Evolutionary conservation across 2,113 vertebrate species (phyloP).

Genomic region (Lipophrys pholis): DNA sequence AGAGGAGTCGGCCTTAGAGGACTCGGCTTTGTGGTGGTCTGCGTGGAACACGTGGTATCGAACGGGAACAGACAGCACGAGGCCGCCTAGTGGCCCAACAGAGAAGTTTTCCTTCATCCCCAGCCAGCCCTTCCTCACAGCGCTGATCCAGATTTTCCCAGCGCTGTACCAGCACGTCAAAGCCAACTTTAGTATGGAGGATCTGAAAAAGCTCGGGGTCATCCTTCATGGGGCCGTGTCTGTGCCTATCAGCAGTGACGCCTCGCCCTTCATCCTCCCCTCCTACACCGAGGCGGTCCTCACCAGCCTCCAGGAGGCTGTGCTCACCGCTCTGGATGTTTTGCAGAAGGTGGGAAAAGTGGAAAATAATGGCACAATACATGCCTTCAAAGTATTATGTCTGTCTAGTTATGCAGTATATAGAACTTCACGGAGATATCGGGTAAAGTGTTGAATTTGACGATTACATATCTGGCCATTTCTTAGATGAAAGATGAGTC

Average conservation of each 20-base stretch:
- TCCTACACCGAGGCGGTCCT: slow-evolving; percentile 97
- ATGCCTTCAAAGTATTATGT: not conserved
- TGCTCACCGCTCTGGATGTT: slow-evolving; percentile 95
- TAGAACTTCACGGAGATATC: not conserved
- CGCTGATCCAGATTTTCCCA: slow-evolving; percentile 97
- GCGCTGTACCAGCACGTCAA: slow-evolving; percentile 98
- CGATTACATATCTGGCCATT: no score
- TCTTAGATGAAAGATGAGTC: no score
- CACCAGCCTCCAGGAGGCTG: slow-evolving; percentile 96
- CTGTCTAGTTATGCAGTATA: not conserved
- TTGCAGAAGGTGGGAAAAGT: slow-evolving; percentile 92
- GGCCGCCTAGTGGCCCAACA: slow-evolving; percentile 82
- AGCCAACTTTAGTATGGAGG: slow-evolving; percentile 96
- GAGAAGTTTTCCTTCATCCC: slow-evolving; percentile 96
- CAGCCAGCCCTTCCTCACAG: slow-evolving; percentile 98
- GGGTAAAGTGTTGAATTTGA: no score
- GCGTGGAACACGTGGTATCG: slow-evolving; percentile 98
- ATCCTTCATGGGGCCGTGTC: slow-evolving; percentile 96
- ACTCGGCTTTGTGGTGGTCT: slow-evolving; percentile 97
- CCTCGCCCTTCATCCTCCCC: slow-evolving; percentile 97
- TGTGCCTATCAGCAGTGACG: slow-evolving; percentile 98
- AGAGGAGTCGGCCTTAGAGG: slow-evolving; percentile 91
- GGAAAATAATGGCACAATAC: not conserved
- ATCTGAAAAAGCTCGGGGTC: slow-evolving; percentile 93
- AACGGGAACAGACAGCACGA: slow-evolving; percentile 95